Percentiles rank a stretch among this genome's conserved stretches.
phyloP scores from a whole-genome alignment of 2,113 vertebrate species.

The Ammodramus savannarum region DNA sequence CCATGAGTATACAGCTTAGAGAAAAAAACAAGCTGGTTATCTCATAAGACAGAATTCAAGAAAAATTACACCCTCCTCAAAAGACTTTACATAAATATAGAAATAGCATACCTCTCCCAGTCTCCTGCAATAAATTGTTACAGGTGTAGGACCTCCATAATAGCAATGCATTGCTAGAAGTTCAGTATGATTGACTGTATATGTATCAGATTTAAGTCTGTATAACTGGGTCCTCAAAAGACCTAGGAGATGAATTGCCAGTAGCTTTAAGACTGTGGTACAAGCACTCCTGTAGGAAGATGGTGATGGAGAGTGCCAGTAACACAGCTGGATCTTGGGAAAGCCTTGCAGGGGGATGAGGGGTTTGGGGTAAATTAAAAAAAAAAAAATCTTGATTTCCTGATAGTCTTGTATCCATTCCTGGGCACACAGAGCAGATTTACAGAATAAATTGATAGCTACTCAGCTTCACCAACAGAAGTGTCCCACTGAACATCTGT shows the following conservation, averaged over 20 bases:
- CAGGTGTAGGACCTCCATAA: background rate
- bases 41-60: background rate
- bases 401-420: background rate
- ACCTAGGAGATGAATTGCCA: background rate
- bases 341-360: background rate
- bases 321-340: background rate
- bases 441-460: background rate
- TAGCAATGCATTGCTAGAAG: background rate
- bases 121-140: background rate
- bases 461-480: background rate
- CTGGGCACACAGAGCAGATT: background rate
- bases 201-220: background rate
- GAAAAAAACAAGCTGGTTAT: background rate
- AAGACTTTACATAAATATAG: background rate
- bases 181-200: background rate
- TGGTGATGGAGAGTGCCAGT: background rate
- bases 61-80: background rate
- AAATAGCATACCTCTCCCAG: background rate
- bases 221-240: background rate
- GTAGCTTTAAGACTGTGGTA: background rate
- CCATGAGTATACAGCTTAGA: background rate
- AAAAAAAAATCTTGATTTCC: background rate
- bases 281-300: background rate
- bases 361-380: background rate
- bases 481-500: rapidly evolving